A percentile compares a stretch with the other conserved stretches of the same genome.
Evolutionary conservation across 2,888 invertebrate species (phyloP).

Genomic region (Anoplius nigerrimus): DNA sequence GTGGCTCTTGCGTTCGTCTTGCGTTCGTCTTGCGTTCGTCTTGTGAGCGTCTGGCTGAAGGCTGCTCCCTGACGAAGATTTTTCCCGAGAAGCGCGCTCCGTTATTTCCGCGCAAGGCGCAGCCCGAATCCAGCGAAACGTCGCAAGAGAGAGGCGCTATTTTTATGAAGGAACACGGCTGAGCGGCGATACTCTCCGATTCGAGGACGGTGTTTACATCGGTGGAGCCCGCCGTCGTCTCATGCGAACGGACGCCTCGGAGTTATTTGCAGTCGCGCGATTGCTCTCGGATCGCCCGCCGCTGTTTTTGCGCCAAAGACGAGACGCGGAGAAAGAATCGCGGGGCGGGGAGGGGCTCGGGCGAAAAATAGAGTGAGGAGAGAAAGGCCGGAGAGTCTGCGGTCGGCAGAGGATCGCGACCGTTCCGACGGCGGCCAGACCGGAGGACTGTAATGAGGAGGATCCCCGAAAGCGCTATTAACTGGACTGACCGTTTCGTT

Average conservation of each 20-base stretch:
- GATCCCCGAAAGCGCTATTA: too few relatives aligned
- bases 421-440: too few relatives aligned
- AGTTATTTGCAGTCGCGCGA: slow-evolving; percentile 56
- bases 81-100: neutral
- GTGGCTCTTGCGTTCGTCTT: too few relatives aligned
- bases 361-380: neutral
- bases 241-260: slow-evolving; percentile 43
- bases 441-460: too few relatives aligned
- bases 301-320: slow-evolving; percentile 53
- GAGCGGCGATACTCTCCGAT: slow-evolving; percentile 28
- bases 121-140: too few relatives aligned
- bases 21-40: too few relatives aligned
- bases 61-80: neutral
- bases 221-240: slow-evolving; percentile 33
- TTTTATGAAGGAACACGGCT: slow-evolving; percentile 6
- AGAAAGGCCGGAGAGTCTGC: neutral
- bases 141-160: neutral
- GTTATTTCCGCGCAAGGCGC: neutral
- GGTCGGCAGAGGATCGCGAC: too few relatives aligned
- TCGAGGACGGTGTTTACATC: slow-evolving; percentile 44
- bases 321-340: slow-evolving; percentile 15
- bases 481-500: too few relatives aligned
- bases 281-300: slow-evolving; percentile 49
- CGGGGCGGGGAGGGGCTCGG: slow-evolving; percentile 4
- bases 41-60: too few relatives aligned